Conservation (phyloP, 1,140 invertebrate species). For the Littorina saxatilis region DNA sequence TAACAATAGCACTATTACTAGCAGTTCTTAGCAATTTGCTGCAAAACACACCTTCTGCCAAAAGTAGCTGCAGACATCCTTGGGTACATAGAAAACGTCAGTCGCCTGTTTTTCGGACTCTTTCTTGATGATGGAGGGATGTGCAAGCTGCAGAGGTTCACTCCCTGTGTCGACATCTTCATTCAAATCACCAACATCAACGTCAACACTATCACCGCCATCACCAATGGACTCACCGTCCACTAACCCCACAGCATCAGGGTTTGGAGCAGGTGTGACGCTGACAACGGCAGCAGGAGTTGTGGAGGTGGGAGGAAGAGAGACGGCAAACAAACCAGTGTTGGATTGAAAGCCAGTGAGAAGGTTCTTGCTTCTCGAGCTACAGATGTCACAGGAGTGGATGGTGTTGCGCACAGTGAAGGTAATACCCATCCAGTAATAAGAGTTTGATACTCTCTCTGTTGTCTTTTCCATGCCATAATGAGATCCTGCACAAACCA, state of each 20-base stretch:
- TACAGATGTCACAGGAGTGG: conserved; percentile 27
- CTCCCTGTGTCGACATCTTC: neutral
- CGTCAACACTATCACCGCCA: neutral
- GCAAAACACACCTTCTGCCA: conserved; percentile 46
- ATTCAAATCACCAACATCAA: neutral
- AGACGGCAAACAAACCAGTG: neutral
- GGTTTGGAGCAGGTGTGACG: no score
- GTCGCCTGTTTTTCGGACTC: neutral
- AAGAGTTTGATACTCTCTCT: neutral
- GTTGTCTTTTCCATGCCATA: conserved; percentile 41
- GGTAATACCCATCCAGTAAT: conserved; percentile 44
- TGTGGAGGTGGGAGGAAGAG: no score
- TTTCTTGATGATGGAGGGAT: neutral
- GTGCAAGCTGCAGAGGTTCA: neutral
- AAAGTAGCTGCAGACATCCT: conserved; percentile 35
- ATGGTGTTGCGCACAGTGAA: conserved; percentile 34
- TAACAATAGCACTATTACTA: no score
- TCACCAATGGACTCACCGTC: neutral
- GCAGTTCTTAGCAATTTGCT: neutral
- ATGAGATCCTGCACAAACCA: conserved; percentile 32
- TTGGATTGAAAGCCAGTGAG: neutral
- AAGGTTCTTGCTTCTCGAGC: neutral
- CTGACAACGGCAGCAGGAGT: neutral
- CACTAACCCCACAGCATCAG: no score
- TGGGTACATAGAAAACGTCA: conserved; percentile 1